phyloP scores from a whole-genome alignment of 2,797 vertebrate genomes.

The Smutsia gigantea region DNA sequence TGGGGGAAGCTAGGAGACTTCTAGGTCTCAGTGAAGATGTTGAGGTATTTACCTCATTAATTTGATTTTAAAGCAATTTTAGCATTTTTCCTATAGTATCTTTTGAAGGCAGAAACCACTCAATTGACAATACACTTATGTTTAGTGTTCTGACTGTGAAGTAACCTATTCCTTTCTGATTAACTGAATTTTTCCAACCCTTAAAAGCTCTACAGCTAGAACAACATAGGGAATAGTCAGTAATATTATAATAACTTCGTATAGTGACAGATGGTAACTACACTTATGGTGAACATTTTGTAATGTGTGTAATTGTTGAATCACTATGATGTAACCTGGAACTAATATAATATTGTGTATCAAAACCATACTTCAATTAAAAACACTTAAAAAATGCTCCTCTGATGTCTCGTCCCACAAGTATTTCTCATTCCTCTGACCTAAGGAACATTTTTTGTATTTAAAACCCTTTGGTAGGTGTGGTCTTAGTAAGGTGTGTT shows the following conservation, averaged over 20 bases:
- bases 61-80: background rate
- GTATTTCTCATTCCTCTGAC: background rate
- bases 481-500: background rate
- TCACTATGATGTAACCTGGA: too few relatives aligned
- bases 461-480: background rate
- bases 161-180: background rate
- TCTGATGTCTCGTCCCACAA: background rate
- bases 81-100: background rate
- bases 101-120: background rate
- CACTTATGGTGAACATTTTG: too few relatives aligned
- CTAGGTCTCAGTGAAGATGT: background rate
- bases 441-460: background rate
- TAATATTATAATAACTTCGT: too few relatives aligned
- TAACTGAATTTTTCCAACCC: background rate
- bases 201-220: fast-evolving
- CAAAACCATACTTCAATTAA: too few relatives aligned
- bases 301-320: too few relatives aligned
- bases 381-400: too few relatives aligned
- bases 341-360: too few relatives aligned
- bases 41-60: background rate
- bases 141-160: too few relatives aligned
- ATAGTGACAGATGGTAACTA: too few relatives aligned
- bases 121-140: fast-evolving
- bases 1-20: background rate
- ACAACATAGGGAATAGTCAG: too few relatives aligned